Evolutionary conservation across 2,797 vertebrate species (phyloP).

Genomic region (Takifugu rubripes): DNA sequence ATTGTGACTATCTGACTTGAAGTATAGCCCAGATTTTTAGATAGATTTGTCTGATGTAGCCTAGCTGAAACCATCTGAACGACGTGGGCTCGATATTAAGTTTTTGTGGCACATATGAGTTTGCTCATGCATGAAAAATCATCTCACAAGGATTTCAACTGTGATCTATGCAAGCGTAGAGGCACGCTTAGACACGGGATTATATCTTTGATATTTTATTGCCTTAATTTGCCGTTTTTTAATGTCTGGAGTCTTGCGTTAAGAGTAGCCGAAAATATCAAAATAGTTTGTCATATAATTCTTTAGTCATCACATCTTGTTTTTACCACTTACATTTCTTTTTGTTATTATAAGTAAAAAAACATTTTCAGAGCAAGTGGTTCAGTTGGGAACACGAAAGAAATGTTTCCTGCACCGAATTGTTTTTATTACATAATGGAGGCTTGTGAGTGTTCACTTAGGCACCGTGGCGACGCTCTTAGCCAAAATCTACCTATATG

Average conservation of each 20-base stretch:
- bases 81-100: no score
- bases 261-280: background rate
- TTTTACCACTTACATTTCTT: background rate
- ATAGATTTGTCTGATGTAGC: background rate
- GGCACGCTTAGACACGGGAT: constrained; percentile 30
- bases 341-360: background rate
- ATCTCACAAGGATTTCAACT: constrained; percentile 4
- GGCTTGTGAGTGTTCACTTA: no score
- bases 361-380: background rate
- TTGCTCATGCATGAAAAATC: no score
- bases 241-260: background rate
- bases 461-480: no score
- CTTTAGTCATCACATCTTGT: background rate
- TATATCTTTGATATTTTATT: background rate
- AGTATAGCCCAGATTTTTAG: constrained; percentile 31
- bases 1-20: background rate
- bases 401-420: background rate
- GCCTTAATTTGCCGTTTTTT: background rate
- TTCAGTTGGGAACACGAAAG: background rate
- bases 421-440: background rate
- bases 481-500: no score
- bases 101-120: no score
- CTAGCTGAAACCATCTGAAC: no score
- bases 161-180: no score
- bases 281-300: background rate